Percentiles rank a stretch among this genome's conserved stretches.
phyloP scores from a whole-genome alignment of 2,888 invertebrate genomes.

The Tupiocoris notatus region DNA sequence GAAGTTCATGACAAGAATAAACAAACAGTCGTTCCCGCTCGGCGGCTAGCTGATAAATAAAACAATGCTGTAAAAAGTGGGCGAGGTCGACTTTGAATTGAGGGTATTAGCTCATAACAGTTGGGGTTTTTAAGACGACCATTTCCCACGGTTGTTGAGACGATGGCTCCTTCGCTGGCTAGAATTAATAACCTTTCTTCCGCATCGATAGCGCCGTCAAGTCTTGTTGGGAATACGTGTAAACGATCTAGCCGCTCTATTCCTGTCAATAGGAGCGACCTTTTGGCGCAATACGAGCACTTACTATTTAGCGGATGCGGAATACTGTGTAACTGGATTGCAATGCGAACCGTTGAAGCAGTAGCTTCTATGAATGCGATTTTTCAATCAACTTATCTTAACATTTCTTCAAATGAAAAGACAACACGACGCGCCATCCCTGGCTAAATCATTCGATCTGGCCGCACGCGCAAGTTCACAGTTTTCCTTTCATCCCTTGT shows the following conservation, averaged over 20 bases:
- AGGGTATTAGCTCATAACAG: constrained; percentile 32
- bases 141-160: constrained; percentile 8
- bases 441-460: too few species aligned
- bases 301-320: too few species aligned
- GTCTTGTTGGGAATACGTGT: constrained; percentile 1
- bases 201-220: neutral
- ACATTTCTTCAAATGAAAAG: too few species aligned
- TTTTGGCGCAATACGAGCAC: too few species aligned
- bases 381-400: too few species aligned
- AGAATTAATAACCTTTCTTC: constrained; percentile 22
- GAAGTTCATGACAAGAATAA: constrained; percentile 8
- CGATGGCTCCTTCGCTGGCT: neutral
- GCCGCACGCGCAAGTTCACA: too few species aligned
- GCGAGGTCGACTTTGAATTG: constrained; percentile 24
- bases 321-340: neutral
- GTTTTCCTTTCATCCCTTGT: too few species aligned
- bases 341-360: neutral
- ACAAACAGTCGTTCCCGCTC: constrained; percentile 9
- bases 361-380: neutral
- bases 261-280: neutral
- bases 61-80: constrained; percentile 25
- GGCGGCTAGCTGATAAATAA: constrained; percentile 22
- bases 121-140: constrained; percentile 18
- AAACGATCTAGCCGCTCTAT: neutral
- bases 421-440: too few species aligned